phyloP scores from a whole-genome alignment of 2,888 invertebrate genomes.

The Zygaena filipendulae region DNA sequence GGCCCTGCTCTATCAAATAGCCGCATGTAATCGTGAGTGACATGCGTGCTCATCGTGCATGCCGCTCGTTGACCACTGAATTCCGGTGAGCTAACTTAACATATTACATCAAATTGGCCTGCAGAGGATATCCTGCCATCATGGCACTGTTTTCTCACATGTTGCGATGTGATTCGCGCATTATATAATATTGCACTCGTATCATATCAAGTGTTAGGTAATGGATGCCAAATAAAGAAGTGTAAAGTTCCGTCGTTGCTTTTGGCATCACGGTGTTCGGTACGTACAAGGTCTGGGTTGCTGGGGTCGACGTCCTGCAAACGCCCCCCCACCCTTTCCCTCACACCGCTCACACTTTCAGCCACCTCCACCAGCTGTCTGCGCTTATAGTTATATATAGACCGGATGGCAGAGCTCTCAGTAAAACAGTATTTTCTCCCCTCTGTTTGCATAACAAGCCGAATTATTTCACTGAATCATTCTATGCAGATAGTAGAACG shows the following conservation, averaged over 20 bases:
- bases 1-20: no score
- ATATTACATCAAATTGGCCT: constrained; percentile 34
- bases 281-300: constrained; percentile 56
- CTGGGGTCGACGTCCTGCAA: constrained; percentile 34
- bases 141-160: constrained; percentile 14
- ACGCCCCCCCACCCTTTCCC: constrained; percentile 19
- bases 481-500: no score
- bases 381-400: constrained; percentile 56
- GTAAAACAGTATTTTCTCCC: constrained; percentile 53
- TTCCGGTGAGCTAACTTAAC: constrained; percentile 13
- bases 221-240: no score
- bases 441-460: constrained; percentile 27
- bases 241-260: not conserved
- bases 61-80: no score
- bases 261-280: not conserved
- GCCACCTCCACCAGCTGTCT: constrained; percentile 33
- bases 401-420: constrained; percentile 49
- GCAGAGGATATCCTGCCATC: constrained; percentile 24
- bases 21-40: no score
- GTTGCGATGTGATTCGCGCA: constrained; percentile 7
- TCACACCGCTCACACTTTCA: constrained; percentile 4
- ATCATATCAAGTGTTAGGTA: no score
- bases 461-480: no score
- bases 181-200: constrained; percentile 12
- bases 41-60: no score